Base-by-base conservation (phyloP, 2,113 vertebrate species). In the Eonycteris spelaea region DNA sequence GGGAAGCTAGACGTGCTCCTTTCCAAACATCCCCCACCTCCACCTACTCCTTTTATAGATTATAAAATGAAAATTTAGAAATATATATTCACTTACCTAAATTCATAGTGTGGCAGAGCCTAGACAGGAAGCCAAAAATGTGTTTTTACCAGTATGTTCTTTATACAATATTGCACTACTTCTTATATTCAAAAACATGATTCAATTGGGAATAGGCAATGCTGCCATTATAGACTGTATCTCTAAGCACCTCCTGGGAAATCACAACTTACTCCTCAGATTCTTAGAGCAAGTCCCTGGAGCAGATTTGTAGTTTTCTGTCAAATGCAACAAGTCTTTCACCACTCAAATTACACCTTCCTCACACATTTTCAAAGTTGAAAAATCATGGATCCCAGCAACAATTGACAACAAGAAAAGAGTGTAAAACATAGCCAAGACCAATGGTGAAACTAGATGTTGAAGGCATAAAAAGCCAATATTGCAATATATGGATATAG, bases 271-370 rank as follows among this genome's bases (percentile, higher is more conserved):
- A 86, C 85, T 95, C 71, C 40, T 95, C 55, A 83, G 15, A 80
- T 80, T n/a, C n/a, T 91, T 71, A 80, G 26, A 96, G 65, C 33
- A 40, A 40, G 13, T 94, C 89, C 85, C 88, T 90, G 28, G 79
- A n/a, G 68, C 71, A 77, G 30, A 83, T 92, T 24, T 86, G 43
- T 57, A 45, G 88, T 90, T 93, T 94, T 83, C 80, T 87, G 85
- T 94, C 86, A 96, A 90, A 90, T 61, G 91, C 91, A 95, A 94
- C 84, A 94, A 86, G 88, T 94, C 53, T 94, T 89, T 94, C 26
- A 51, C 78, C 57, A 91, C 43, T 87, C 67, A 75, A 80, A 95
- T 94, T 93, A 73, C 14, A 89, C 84, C 33, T 75, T 43, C 40
- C 18, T 89, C 53, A 77, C 7, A 35, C 30, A 94, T 78, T 96